Evolutionary conservation across 2,888 invertebrate species (phyloP), one percentile per base, ranked within the genome.

Genomic region (Agrotis clavis): DNA sequence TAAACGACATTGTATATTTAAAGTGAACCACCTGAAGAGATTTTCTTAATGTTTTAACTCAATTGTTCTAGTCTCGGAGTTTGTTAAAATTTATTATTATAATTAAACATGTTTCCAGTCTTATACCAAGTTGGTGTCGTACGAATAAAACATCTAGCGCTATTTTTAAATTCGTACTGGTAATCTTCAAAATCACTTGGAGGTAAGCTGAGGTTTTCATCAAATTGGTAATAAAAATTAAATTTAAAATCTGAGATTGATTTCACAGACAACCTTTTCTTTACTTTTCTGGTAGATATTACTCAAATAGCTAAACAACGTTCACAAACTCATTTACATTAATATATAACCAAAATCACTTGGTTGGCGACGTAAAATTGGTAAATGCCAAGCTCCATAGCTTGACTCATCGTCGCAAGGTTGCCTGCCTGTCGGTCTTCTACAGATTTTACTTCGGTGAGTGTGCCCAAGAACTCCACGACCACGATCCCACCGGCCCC

Each of bases 1-100:
- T 65, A 72, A 79, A 75, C 69, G 69, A 79, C 65, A 71, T 41
- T 59, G 64, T 66, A 69, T 69, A 77, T 80, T 74, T 74, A 59
- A 82, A 54, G n/a, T 60, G 41, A 71, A 65, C 67, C 62, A 80
- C 70, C 63, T 60, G 61, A 59, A 67, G 54, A 68, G 67, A 82
- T 77, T 69, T 73, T 61, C 67, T 74, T 74, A 71, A 70, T 74
- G 56, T 63, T 78, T 67, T 62, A 67, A 72, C 60, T 48, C 51
- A 61, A 71, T 83, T 70, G 68, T 75, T 59, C 35, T 18, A 45
- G 45, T 51, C 14, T 45, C 21, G 41, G 13, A 64, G 51, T 74
- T 67, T 61, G 51, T 47, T 50, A 6, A 9, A 68, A 25, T 79
- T 59, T 56, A 61, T 63, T 63, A 54, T 50, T 41, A 13, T 45